A percentile compares a stretch with the other conserved stretches of the same genome.
Evolutionary conservation across 2,113 vertebrate species (phyloP).

Genomic region (Platycercus adscitus): DNA sequence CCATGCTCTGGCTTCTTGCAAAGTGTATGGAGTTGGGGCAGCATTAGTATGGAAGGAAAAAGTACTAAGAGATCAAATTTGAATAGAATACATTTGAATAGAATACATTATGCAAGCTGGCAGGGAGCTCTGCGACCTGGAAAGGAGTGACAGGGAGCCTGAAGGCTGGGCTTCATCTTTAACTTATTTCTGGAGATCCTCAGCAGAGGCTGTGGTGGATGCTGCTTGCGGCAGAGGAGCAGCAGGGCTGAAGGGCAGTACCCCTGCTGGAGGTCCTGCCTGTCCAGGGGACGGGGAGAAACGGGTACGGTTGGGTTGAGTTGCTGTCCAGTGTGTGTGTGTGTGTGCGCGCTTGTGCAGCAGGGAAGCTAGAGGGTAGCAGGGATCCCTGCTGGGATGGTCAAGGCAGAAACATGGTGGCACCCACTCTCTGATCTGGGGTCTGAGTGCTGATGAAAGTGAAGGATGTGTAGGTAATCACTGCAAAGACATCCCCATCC

Average conservation of each 20-base stretch:
- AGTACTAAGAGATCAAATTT: not conserved
- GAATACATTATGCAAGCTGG: not conserved
- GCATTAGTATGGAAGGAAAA: not conserved
- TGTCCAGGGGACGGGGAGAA: not conserved
- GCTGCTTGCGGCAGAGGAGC: not conserved
- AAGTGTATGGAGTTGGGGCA: accelerated
- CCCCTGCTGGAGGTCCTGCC: not conserved
- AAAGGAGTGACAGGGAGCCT: not conserved
- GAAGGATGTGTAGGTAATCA: not conserved
- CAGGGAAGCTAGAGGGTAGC: not conserved
- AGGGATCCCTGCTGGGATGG: not conserved
- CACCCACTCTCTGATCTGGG: not conserved
- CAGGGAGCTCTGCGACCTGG: not conserved
- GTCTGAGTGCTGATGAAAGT: not conserved
- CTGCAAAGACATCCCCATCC: not conserved
- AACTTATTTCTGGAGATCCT: not conserved
- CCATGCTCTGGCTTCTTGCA: not conserved
- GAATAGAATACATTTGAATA: not conserved
- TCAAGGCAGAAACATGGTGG: accelerated
- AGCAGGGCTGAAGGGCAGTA: not conserved
- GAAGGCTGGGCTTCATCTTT: not conserved
- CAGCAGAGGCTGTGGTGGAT: not conserved
- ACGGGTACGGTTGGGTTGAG: accelerated
- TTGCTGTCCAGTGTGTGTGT: not conserved
- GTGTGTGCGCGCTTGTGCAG: not conserved